Base-by-base conservation (phyloP, 2,888 invertebrate genomes). In the Malacosoma neustria region DNA sequence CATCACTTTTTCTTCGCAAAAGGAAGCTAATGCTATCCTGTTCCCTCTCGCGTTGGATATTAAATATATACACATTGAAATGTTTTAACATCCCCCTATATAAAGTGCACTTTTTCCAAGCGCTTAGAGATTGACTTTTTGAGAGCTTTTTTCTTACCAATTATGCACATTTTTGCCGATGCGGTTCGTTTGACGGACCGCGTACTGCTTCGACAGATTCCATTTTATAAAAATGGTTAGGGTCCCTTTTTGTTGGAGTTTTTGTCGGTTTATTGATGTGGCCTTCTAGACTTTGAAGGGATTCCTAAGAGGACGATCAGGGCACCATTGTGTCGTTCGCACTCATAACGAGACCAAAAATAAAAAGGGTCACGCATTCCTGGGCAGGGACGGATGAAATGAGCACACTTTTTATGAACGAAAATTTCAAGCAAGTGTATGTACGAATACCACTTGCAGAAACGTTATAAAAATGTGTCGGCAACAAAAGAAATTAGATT, bases 121-220 rank as follows among this genome's bases (percentile, higher is more conserved):
- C 77, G 72, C 81, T 74, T 76, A 71, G 74, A 80, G 79, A 75
- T 80, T 74, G 76, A 59, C 58, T 81, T 85, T 84, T 84, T 80
- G 74, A 76, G 61, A 59, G 58, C 67, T 77, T 85, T 84, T 85
- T 84, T 84, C 74, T 58, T 64, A 60, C 75, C 85, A 82, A 85
- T 85, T 85, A 84, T 85, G 85, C 77, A 82, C 85, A 85, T 85
- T 84, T 85, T 82, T 84, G 79, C 73, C 72, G 63, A 63, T 58
- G 75, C 79, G 80, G 81, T 52, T 49, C 72, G 66, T 82, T 82
- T 82, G 79, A 69, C 63, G 61, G 59, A 48, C 61, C 33, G 11
- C 29, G 2, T 13, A 13, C 39, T 36, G 11, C 22, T 55, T 48
- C 49, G 61, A 63, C 60, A 76, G 76, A 84, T 79, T 81, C 82